Evolutionary conservation across 2,797 vertebrate species (phyloP), one percentile per base, ranked within the genome.

Genomic region (Petrocephalus schoutedeni): DNA sequence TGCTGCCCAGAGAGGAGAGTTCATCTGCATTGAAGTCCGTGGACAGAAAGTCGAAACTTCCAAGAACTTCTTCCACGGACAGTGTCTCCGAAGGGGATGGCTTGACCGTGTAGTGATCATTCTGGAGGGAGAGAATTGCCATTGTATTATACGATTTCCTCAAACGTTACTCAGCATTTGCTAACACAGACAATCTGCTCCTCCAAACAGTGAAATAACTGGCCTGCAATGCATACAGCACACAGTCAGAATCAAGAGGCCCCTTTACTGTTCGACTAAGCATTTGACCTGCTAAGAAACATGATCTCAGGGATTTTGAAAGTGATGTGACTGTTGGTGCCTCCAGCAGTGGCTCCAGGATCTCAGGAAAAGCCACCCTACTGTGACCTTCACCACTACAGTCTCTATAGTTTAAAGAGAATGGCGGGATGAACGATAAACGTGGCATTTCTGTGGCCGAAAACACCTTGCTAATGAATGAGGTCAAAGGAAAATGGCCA

Each of bases 41-140:
- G 0, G 96, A 97, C 89, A 99, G 92, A 90, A 99, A 99, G 93
- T 98, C 97, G 82, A 99, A 99, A 90, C 97, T 99, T 90, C 97
- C 97, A 90, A 99, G 93, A 61, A 98, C 97, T 57, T 97, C 97
- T 90, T 98, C 97, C 28, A 97, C 96, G 89, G 96, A 96, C 82
- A 99, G 94, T 51, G 96, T 97, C 89, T 98, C 97, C 82, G 96
- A 91, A 0, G 97, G 97, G 1, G 95, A 92, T 0, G 94, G 93
- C 85, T 93, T 96, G 85, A 89, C 89, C 89, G 93, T 86, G 9
- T 94, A 94, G 2, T 94, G 91, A 88, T 95, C 89, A 10, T 95
- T 96, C 95, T 96, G 91, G 6, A 57, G 83, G 51, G 85, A 45
- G 23, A 45, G 14, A 45, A 77, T 45, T 45, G 19, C 14, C 41